These are phyloP conservation scores for Salpingus planirostris DNA, from an alignment of 2,888 invertebrate genomes.

Conservation along the genomic window DNA sequence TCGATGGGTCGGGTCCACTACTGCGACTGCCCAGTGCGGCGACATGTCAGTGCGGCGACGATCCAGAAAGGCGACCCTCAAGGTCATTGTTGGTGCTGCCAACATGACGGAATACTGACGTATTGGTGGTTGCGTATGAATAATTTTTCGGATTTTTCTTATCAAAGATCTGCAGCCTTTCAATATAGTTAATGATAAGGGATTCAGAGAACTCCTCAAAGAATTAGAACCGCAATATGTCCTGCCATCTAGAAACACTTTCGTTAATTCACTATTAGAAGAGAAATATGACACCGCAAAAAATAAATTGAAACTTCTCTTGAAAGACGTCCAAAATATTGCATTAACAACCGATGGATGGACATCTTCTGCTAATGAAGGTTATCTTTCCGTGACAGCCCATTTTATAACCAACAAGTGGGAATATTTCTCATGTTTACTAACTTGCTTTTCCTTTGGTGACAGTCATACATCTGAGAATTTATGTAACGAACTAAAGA, in stretches of 20 bases:
- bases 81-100: no score
- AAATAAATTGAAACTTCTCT: background rate
- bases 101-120: no score
- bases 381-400: slow-evolving; percentile 22
- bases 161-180: slow-evolving; percentile 11
- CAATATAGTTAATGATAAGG: slow-evolving; percentile 11
- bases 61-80: no score
- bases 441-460: slow-evolving; percentile 17
- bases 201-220: slow-evolving; percentile 10
- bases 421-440: slow-evolving; percentile 17
- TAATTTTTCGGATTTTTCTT: no score
- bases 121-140: no score
- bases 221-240: slow-evolving; percentile 10
- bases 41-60: no score
- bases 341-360: slow-evolving; percentile 17
- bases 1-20: no score
- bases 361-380: slow-evolving; percentile 26
- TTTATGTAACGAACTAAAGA: slow-evolving; percentile 19
- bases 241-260: slow-evolving; percentile 7
- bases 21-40: no score
- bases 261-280: slow-evolving; percentile 8
- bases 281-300: background rate
- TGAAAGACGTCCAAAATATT: background rate
- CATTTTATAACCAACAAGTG: slow-evolving; percentile 23
- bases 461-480: slow-evolving; percentile 22